Evolutionary conservation across 2,113 vertebrate species (phyloP).

Genomic region (Salvelinus namaycush): DNA sequence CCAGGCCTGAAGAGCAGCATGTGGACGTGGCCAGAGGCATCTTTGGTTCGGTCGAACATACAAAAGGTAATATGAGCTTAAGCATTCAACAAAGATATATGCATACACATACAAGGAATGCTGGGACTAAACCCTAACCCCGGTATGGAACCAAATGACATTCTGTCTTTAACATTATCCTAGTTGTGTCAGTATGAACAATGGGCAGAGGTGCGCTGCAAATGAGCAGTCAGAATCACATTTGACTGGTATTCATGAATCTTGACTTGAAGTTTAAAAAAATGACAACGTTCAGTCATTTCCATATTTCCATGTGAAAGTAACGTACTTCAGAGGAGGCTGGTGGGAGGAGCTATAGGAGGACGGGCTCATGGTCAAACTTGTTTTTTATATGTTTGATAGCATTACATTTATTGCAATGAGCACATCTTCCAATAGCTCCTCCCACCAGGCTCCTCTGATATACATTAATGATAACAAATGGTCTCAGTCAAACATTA

Average conservation of each 20-base stretch:
- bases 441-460: background rate
- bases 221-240: background rate
- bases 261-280: background rate
- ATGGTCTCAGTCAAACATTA: background rate
- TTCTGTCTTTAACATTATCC: constrained; percentile 63
- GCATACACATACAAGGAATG: constrained; percentile 54
- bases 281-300: background rate
- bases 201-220: background rate
- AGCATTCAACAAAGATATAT: constrained; percentile 76
- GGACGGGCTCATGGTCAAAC: too few relatives aligned
- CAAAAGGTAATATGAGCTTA: constrained; percentile 83
- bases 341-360: too few relatives aligned
- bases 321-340: background rate
- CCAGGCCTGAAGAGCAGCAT: constrained; percentile 98
- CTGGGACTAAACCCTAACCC: constrained; percentile 65
- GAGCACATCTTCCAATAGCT: too few relatives aligned
- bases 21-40: constrained; percentile 95
- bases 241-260: background rate
- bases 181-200: constrained; percentile 63
- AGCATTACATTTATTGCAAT: too few relatives aligned
- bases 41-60: constrained; percentile 98
- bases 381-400: too few relatives aligned
- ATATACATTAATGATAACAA: background rate
- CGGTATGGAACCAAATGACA: constrained; percentile 66
- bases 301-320: background rate